Evolutionary conservation across 92 coral and sea anemone genomes (phyloP).

Genomic region (Phenganax marumi): DNA sequence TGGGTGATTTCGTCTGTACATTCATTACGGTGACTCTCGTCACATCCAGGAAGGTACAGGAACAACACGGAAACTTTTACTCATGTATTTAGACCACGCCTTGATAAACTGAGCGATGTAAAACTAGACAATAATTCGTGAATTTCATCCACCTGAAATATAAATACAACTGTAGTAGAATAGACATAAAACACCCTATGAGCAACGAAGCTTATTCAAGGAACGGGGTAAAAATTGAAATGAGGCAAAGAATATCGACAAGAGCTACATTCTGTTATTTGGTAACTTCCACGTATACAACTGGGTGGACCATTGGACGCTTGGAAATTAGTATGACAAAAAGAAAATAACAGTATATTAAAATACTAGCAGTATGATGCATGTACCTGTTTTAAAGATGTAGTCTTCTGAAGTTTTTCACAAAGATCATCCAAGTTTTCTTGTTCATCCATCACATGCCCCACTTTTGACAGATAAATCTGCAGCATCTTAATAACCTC

Average conservation of each 20-base stretch:
- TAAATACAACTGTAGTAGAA: too few species aligned
- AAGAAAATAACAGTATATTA: not conserved
- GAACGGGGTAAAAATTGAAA: too few species aligned
- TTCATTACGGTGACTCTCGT: too few species aligned
- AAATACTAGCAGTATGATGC: not conserved
- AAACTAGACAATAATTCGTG: slow-evolving; percentile 82
- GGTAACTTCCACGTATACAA: too few species aligned
- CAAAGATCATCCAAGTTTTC: slow-evolving; percentile 65
- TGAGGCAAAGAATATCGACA: too few species aligned
- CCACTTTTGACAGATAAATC: slow-evolving; percentile 71
- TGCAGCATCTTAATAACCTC: slow-evolving; percentile 76
- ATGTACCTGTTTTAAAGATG: slow-evolving; percentile 85
- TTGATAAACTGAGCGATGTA: slow-evolving; percentile 75
- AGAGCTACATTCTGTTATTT: too few species aligned
- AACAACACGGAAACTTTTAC: not conserved
- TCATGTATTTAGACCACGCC: slow-evolving; percentile 42
- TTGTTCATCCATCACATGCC: slow-evolving; percentile 63
- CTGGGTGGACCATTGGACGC: too few species aligned
- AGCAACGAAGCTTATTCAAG: too few species aligned
- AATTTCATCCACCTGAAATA: slow-evolving; percentile 86
- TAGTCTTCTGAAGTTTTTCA: slow-evolving; percentile 62
- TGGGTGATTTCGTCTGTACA: too few species aligned
- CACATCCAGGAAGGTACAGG: too few species aligned
- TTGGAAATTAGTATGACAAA: too few species aligned
- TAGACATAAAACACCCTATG: too few species aligned